A percentile compares a stretch with the other conserved stretches of the same genome.
Conservation (phyloP, 2,888 invertebrate genomes). For the Ophonus ardosiacus region DNA sequence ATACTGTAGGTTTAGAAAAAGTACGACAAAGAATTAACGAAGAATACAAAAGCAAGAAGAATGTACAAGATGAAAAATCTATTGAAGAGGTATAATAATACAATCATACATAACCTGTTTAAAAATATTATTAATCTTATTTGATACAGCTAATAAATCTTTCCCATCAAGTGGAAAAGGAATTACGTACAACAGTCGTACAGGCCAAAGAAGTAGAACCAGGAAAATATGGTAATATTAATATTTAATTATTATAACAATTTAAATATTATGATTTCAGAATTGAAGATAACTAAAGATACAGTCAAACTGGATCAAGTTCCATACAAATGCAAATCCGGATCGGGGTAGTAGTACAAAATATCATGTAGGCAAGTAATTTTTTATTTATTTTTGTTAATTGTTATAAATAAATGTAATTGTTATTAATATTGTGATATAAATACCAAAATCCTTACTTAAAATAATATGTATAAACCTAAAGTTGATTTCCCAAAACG, state of each 20-base stretch:
- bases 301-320: conserved; percentile 82
- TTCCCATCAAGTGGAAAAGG: conserved; percentile 83
- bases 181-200: conserved; percentile 85
- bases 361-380: not conserved
- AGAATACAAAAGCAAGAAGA: conserved; percentile 84
- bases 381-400: conserved; percentile 9
- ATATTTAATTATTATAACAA: conserved; percentile 12
- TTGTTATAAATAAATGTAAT: conserved; percentile 14
- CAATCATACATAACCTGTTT: conserved; percentile 42
- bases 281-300: conserved; percentile 80
- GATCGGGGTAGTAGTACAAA: not conserved
- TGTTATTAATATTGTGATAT: not conserved
- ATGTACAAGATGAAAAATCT: conserved; percentile 78
- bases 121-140: conserved; percentile 47
- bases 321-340: conserved; percentile 78
- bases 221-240: conserved; percentile 80
- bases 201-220: conserved; percentile 84
- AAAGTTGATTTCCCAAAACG: conserved; percentile 18
- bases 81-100: conserved; percentile 80
- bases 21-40: conserved; percentile 86
- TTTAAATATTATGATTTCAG: conserved; percentile 75
- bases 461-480: not conserved
- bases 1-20: conserved; percentile 80
- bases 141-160: conserved; percentile 82
- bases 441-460: not conserved